Evolutionary conservation across 2,797 vertebrate genomes (phyloP).

Genomic region (Cottoperca gobio): DNA sequence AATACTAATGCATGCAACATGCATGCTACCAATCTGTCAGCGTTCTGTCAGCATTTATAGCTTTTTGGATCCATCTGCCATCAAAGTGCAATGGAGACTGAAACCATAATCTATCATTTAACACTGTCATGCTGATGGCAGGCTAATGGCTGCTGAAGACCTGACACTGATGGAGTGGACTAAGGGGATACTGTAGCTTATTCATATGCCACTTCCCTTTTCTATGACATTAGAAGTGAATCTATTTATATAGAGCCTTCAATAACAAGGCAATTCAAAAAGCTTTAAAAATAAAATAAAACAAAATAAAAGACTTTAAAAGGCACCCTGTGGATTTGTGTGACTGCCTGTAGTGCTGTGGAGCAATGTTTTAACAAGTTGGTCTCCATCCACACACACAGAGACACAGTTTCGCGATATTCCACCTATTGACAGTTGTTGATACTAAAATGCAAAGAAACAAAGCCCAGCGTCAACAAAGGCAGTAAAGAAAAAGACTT

Average conservation of each 20-base stretch:
- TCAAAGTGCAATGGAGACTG: constrained; percentile 44
- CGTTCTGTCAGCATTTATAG: constrained; percentile 50
- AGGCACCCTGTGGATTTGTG: neutral
- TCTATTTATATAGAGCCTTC: neutral
- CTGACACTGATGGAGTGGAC: constrained; percentile 32
- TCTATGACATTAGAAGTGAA: constrained; percentile 7
- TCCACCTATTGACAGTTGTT: neutral
- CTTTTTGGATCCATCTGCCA: constrained; percentile 28
- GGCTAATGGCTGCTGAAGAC: constrained; percentile 45
- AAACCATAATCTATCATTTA: constrained; percentile 48
- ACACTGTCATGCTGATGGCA: constrained; percentile 18
- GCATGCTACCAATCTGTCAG: constrained; percentile 48
- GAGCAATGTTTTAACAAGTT: neutral
- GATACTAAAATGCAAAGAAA: neutral
- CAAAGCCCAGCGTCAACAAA: neutral
- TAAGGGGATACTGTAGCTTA: constrained; percentile 14
- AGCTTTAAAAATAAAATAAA: neutral
- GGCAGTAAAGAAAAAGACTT: neutral
- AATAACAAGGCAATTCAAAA: neutral
- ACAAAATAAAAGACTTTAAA: neutral
- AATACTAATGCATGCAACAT: constrained; percentile 40
- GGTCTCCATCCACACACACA: neutral
- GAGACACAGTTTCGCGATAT: neutral
- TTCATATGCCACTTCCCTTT: constrained; percentile 18
- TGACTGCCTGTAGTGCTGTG: neutral